A percentile compares a stretch with the other conserved stretches of the same genome.
Conservation (phyloP, 2,888 invertebrate species). For the Phengaris arion region DNA sequence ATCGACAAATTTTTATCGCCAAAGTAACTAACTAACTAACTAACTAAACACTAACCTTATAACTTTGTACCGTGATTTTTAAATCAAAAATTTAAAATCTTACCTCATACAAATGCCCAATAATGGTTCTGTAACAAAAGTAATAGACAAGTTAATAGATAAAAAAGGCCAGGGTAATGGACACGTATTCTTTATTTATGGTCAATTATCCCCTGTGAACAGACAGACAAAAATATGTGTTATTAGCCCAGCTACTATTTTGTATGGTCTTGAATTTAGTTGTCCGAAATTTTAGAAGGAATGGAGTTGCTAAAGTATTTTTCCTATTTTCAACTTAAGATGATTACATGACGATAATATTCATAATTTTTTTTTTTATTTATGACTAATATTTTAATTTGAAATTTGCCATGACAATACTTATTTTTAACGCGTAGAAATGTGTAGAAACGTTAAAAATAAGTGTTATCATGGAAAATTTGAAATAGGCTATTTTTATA, state of each 20-base stretch:
- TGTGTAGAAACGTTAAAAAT: no score
- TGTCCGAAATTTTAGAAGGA: constrained; percentile 44
- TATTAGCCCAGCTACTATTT: constrained; percentile 58
- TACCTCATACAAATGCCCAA: not conserved
- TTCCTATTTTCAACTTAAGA: no score
- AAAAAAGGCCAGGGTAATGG: constrained; percentile 34
- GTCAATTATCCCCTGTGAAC: constrained; percentile 72
- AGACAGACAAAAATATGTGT: constrained; percentile 56
- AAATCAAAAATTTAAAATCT: not conserved
- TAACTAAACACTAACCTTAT: not conserved
- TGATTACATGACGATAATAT: no score
- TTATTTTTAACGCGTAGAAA: no score
- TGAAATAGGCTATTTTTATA: no score
- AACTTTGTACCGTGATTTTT: not conserved
- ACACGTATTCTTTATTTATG: constrained; percentile 62
- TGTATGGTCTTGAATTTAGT: constrained; percentile 56
- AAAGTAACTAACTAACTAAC: no score
- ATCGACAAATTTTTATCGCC: not conserved
- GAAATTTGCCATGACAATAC: no score
- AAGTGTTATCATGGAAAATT: no score
- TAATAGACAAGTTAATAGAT: constrained; percentile 33
- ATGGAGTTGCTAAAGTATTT: constrained; percentile 35
- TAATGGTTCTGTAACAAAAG: constrained; percentile 30
- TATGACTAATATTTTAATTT: no score
- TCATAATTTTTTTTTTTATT: no score